Conservation (phyloP, 2,888 invertebrate species). For the Quadriops clusia region DNA sequence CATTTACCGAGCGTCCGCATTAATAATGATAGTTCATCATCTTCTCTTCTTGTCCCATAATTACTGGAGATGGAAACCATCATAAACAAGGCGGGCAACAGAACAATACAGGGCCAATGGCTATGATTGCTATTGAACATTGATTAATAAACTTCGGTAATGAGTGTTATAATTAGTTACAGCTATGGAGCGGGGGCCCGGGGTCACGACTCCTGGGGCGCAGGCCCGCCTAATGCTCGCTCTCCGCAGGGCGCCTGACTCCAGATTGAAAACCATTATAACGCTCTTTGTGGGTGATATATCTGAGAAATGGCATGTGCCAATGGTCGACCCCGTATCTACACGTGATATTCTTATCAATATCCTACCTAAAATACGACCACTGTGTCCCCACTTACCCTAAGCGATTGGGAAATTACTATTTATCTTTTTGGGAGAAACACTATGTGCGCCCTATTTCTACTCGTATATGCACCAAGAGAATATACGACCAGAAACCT, state of each 20-base stretch:
- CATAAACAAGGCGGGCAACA: constrained; percentile 16
- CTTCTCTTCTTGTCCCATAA: constrained; percentile 1
- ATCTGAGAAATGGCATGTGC: constrained; percentile 19
- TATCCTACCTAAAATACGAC: no score
- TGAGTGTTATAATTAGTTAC: constrained; percentile 38
- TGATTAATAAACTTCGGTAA: constrained; percentile 40
- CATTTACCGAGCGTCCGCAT: not conserved
- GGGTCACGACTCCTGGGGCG: constrained; percentile 24
- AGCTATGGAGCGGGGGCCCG: constrained; percentile 15
- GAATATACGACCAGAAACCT: no score
- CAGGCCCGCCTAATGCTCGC: constrained; percentile 27
- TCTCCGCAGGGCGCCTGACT: constrained; percentile 24
- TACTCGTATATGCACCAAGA: no score
- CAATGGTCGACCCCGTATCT: constrained; percentile 14
- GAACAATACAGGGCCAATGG: constrained; percentile 27
- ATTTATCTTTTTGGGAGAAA: no score
- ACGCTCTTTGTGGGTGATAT: constrained; percentile 19
- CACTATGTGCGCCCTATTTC: no score
- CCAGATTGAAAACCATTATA: constrained; percentile 23
- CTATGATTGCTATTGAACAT: constrained; percentile 32
- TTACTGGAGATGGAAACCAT: constrained; percentile 2
- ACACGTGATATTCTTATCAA: no score
- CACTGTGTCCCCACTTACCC: no score
- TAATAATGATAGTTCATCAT: constrained; percentile 1
- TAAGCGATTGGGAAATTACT: no score